Percentiles rank a stretch among this genome's conserved stretches.
phyloP scores from a whole-genome alignment of 2,113 vertebrate genomes.

The Oncorhynchus kisutch region DNA sequence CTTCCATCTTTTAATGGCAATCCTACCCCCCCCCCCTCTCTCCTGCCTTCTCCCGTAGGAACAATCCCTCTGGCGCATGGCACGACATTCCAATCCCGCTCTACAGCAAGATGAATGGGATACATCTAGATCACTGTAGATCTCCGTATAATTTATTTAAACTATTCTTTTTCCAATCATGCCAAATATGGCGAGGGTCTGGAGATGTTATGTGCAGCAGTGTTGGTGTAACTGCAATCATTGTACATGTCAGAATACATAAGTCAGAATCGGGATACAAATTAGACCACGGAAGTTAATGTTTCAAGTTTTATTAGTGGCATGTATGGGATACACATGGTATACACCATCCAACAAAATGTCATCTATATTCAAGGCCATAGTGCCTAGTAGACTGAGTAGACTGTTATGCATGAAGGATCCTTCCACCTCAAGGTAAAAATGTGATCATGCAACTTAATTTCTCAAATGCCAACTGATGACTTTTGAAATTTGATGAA shows the following conservation, averaged over 20 bases:
- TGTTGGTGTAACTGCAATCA: too few relatives aligned
- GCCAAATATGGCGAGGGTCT: not conserved
- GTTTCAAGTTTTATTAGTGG: too few relatives aligned
- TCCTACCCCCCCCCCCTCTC: slow-evolving; percentile 6
- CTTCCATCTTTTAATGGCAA: slow-evolving; percentile 41
- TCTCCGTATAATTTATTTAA: not conserved
- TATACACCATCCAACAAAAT: too few relatives aligned
- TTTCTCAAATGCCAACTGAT: slow-evolving; percentile 13
- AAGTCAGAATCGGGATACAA: too few relatives aligned
- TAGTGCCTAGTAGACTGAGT: too few relatives aligned
- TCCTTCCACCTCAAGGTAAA: slow-evolving; percentile 3
- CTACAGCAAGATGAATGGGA: slow-evolving; percentile 4
- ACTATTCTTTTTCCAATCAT: not conserved
- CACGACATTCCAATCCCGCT: not conserved
- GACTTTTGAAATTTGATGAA: slow-evolving; percentile 10
- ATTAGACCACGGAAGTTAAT: too few relatives aligned
- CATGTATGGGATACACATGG: too few relatives aligned
- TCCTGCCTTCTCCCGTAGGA: not conserved
- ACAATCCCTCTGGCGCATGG: slow-evolving; percentile 20
- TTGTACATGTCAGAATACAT: too few relatives aligned
- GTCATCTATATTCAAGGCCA: too few relatives aligned
- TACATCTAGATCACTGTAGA: slow-evolving; percentile 9
- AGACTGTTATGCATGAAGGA: too few relatives aligned
- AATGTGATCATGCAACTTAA: slow-evolving; percentile 13
- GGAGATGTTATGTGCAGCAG: too few relatives aligned